Conservation (phyloP, 2,113 vertebrate species). For the Myrmophylax atrothorax region DNA sequence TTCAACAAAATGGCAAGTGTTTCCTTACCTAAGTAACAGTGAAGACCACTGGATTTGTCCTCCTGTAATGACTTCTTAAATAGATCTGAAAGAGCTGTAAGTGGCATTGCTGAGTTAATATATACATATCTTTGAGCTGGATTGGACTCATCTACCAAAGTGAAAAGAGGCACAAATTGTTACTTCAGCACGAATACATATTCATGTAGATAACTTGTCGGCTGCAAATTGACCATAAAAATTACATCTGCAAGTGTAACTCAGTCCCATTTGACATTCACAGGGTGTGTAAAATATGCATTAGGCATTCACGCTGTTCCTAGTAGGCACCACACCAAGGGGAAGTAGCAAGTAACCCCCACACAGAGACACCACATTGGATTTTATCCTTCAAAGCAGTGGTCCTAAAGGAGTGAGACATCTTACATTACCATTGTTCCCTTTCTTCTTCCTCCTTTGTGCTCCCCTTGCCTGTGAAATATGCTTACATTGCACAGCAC, state of each 20-base stretch:
- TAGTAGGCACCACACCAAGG: background rate
- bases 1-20: background rate
- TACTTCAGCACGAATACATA: constrained; percentile 21
- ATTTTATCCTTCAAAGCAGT: background rate
- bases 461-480: background rate
- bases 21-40: background rate
- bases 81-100: background rate
- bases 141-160: background rate
- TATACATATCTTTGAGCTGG: background rate
- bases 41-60: background rate
- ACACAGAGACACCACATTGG: background rate
- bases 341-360: background rate
- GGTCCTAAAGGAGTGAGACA: background rate
- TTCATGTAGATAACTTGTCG: constrained; percentile 10
- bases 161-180: background rate
- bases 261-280: constrained; percentile 11
- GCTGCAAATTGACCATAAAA: constrained; percentile 53
- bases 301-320: background rate
- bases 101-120: background rate
- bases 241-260: constrained; percentile 35
- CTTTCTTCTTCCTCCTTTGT: background rate
- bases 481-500: background rate
- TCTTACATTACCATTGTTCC: background rate
- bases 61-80: background rate
- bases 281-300: background rate